Evolutionary conservation across 1,140 invertebrate species (phyloP), one percentile per base, ranked within the genome.

Genomic region (Vollenhovia emeryi): DNA sequence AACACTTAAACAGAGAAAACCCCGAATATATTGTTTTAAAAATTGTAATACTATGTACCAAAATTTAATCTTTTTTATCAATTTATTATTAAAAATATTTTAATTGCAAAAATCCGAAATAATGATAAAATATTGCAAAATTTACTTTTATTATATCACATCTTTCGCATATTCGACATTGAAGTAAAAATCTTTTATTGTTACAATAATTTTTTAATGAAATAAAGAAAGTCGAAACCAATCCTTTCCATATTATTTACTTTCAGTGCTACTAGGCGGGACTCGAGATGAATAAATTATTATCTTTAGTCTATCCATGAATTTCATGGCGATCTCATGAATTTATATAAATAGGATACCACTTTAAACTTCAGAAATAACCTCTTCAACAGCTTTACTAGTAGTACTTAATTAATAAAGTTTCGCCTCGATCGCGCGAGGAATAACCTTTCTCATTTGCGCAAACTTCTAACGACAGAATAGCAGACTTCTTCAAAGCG

Each of bases 391-490:
- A 82, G 78, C 66, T 59, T 82, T 73, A 45, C 50, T 57, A 57
- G 50, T 82, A 45, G 36, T 59, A 82, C 50, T 82, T 82, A 82
- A 82, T 82, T 82, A 82, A 82, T 82, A 73, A 82, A 82, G 66
- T 82, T 82, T 73, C 3, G 27, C 66, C 40, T 36, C 66, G n/a
- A 71, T 59, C 78, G 40, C 69, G 6, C 30, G 30, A 68, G 30
- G 60, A 80, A 80, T 40, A 82, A 45, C 15, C 66, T 57, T 73
- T 57, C 78, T 71, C 78, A 50, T 80, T 80, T 82, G 50, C 66
- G 52, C 40, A 43, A 82, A 82, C 78, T 82, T 82, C n/a, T 57
- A 68, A 2, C 13, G 30, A 50, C 45, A 45, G 50, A 45, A 71
- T 71, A 82, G 50, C 18, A 9, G 66, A 71, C 50, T 71, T 82